Conservation (phyloP, 2,113 vertebrate species). For the Andinoacara biseriatus region DNA sequence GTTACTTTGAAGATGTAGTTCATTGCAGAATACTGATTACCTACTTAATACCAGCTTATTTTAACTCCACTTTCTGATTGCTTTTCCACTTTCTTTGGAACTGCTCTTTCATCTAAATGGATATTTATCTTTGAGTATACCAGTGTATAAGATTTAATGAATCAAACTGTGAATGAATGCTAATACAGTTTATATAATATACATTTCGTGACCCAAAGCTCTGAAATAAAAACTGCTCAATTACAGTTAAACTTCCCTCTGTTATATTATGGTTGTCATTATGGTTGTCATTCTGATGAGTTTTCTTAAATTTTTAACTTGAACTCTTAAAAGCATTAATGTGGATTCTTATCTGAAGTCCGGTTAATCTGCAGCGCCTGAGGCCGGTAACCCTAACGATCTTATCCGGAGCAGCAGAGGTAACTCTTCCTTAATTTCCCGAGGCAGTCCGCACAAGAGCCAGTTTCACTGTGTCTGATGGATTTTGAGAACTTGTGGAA, state of each 20-base stretch:
- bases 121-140: conserved; percentile 21
- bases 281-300: neutral
- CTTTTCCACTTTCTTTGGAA: conserved; percentile 40
- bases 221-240: neutral
- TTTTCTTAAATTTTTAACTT: conserved; percentile 4
- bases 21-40: conserved; percentile 74
- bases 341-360: neutral
- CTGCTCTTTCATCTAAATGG: conserved; percentile 33
- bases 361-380: neutral
- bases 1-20: conserved; percentile 69
- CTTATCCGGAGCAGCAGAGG: neutral
- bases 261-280: neutral
- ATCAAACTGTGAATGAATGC: neutral
- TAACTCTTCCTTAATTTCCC: neutral
- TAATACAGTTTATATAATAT: conserved; percentile 5
- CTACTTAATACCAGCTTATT: conserved; percentile 64
- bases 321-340: conserved; percentile 4
- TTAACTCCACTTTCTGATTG: conserved; percentile 53
- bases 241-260: neutral
- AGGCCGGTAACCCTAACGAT: neutral
- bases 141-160: conserved; percentile 5
- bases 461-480: neutral
- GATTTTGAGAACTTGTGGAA: neutral
- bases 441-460: neutral
- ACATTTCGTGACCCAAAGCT: neutral